A percentile compares a stretch with the other conserved stretches of the same genome.
Evolutionary conservation across 1,140 invertebrate species (phyloP).

Genomic region (Thaumatotibia leucotreta): DNA sequence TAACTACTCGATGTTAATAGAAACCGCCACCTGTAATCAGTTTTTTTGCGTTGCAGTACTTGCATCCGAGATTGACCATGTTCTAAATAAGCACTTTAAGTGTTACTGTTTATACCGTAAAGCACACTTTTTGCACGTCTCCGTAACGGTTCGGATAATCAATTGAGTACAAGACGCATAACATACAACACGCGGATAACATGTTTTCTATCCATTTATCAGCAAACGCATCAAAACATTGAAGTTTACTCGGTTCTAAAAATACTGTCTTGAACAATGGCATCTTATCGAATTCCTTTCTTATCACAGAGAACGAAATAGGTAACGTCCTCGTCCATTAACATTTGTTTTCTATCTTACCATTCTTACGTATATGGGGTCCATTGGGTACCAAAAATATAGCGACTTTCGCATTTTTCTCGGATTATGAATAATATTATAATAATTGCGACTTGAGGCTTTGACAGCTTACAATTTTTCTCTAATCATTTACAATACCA

Average conservation of each 20-base stretch:
- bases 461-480: too few species aligned
- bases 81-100: not conserved
- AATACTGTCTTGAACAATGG: not conserved
- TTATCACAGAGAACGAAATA: not conserved
- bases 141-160: not conserved
- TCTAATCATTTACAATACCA: too few species aligned
- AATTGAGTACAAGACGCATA: not conserved
- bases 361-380: too few species aligned
- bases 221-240: not conserved
- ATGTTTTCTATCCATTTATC: not conserved
- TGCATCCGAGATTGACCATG: not conserved
- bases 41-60: too few species aligned
- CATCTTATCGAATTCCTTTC: slow-evolving; percentile 7
- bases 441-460: too few species aligned
- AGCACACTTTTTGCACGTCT: not conserved
- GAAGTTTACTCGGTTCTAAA: not conserved
- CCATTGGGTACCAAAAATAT: too few species aligned
- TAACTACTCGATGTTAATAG: not conserved
- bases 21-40: not conserved
- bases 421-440: too few species aligned
- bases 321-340: not conserved
- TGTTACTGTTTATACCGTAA: not conserved
- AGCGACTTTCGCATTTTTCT: too few species aligned
- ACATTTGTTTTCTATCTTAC: not conserved
- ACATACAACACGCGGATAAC: too few species aligned